Percentiles rank a stretch among this genome's conserved stretches.
Conservation (phyloP, 2,797 vertebrate species). For the Pangasius larnaudii region DNA sequence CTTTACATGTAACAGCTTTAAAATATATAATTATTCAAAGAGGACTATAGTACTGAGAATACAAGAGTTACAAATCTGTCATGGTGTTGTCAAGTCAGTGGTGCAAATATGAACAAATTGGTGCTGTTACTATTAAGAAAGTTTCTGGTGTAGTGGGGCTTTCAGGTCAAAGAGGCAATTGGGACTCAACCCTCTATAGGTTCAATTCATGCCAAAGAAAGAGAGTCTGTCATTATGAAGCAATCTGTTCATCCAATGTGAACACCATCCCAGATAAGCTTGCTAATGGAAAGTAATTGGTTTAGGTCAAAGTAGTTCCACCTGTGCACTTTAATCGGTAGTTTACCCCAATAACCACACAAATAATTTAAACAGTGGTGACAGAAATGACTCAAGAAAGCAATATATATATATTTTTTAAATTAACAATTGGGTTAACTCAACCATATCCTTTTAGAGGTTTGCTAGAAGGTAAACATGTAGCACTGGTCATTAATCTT, state of each 20-base stretch:
- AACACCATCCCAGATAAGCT: not conserved
- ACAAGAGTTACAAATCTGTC: not conserved
- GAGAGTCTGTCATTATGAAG: not conserved
- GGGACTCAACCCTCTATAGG: not conserved
- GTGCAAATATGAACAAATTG: not conserved
- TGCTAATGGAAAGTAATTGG: not conserved
- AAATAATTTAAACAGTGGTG: not conserved
- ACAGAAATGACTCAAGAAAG: not conserved
- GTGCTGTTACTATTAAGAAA: too few relatives aligned
- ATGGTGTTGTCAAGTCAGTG: not conserved
- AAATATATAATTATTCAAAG: not conserved
- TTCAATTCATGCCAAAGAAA: not conserved
- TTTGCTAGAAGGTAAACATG: constrained; percentile 10
- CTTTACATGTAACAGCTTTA: not conserved
- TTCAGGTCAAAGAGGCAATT: not conserved
- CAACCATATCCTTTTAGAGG: not conserved
- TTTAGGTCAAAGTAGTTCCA: not conserved
- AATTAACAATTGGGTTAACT: not conserved
- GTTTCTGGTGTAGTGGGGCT: not conserved
- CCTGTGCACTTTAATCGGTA: not conserved
- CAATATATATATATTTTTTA: not conserved
- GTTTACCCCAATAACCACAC: not conserved
- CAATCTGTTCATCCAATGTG: not conserved
- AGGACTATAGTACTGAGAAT: not conserved
- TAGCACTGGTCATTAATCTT: constrained; percentile 26